Evolutionary conservation across 1,140 invertebrate genomes (phyloP).

Genomic region (Contarinia nasturtii): DNA sequence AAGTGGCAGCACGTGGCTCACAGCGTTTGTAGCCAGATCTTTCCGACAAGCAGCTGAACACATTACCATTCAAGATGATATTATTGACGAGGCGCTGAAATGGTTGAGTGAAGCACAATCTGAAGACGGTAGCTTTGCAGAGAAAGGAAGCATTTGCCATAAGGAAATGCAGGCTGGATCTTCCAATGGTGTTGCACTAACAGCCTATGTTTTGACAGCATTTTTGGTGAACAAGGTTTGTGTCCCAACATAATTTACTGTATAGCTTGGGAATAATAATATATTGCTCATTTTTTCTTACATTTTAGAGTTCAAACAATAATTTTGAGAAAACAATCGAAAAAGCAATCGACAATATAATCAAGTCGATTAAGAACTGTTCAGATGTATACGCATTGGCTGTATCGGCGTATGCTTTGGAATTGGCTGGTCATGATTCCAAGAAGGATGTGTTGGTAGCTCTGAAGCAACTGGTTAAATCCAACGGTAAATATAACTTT

Average conservation of each 20-base stretch:
- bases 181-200: slow-evolving; percentile 15
- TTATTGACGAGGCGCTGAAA: slow-evolving; percentile 50
- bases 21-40: slow-evolving; percentile 80
- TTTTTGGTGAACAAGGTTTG: slow-evolving; percentile 58
- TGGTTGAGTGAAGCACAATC: slow-evolving; percentile 64
- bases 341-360: slow-evolving; percentile 63
- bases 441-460: slow-evolving; percentile 9
- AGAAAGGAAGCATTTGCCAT: slow-evolving; percentile 54
- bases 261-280: too few relatives aligned
- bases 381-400: slow-evolving; percentile 61
- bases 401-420: slow-evolving; percentile 56
- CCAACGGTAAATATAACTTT: too few relatives aligned
- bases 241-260: neutral
- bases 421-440: slow-evolving; percentile 43
- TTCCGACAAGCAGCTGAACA: slow-evolving; percentile 62
- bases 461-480: slow-evolving; percentile 11
- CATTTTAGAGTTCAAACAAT: slow-evolving; percentile 16
- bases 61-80: slow-evolving; percentile 56
- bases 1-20: slow-evolving; percentile 84
- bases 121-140: slow-evolving; percentile 67
- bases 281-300: too few relatives aligned
- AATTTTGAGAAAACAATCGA: slow-evolving; percentile 42
- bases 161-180: slow-evolving; percentile 54
- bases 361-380: slow-evolving; percentile 41
- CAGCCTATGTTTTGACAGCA: slow-evolving; percentile 30